Conservation (phyloP, 2,888 invertebrate genomes). For the Andrena hattorfiana region DNA sequence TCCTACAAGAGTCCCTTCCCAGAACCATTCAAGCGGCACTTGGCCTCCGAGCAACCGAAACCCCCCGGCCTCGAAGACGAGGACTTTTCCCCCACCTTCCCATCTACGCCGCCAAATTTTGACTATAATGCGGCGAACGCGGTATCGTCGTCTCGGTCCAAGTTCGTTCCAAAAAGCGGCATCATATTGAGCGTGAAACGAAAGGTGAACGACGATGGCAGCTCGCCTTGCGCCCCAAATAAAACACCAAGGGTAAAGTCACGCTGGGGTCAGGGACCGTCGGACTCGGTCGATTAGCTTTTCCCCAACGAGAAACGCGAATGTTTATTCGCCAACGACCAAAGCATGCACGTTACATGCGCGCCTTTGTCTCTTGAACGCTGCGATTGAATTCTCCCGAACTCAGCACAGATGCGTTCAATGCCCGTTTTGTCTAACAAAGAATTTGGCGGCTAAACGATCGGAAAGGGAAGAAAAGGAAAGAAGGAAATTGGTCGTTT, state of each 20-base stretch:
- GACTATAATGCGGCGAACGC: slow-evolving; percentile 51
- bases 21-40: slow-evolving; percentile 64
- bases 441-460: background rate
- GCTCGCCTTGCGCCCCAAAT: slow-evolving; percentile 42
- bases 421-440: background rate
- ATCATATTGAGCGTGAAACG: slow-evolving; percentile 79
- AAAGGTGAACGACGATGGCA: slow-evolving; percentile 73
- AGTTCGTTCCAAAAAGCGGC: slow-evolving; percentile 78
- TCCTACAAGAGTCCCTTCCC: slow-evolving; percentile 37
- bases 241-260: slow-evolving; percentile 79
- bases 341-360: background rate
- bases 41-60: slow-evolving; percentile 78
- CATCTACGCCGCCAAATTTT: slow-evolving; percentile 66
- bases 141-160: slow-evolving; percentile 55
- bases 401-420: background rate
- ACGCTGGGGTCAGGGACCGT: slow-evolving; percentile 82
- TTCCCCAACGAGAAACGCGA: background rate
- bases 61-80: slow-evolving; percentile 82
- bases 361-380: background rate
- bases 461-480: background rate
- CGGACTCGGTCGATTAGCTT: slow-evolving; percentile 62
- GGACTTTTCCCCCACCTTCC: slow-evolving; percentile 75
- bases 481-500: background rate
- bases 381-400: background rate
- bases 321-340: background rate